These are phyloP conservation scores for Podiceps cristatus DNA, from an alignment of 2,113 vertebrate genomes.

Conservation along the genomic window DNA sequence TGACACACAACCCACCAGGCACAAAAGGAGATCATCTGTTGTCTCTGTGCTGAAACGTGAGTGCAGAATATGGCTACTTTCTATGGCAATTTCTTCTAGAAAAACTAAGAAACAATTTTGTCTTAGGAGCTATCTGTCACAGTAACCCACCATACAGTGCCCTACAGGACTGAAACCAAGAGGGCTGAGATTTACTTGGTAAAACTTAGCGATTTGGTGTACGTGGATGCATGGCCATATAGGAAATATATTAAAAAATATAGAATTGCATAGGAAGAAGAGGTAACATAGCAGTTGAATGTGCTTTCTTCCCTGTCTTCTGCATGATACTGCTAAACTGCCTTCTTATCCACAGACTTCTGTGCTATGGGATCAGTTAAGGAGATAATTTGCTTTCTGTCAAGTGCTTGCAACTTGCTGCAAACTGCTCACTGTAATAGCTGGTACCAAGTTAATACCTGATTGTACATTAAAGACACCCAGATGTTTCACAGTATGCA, in stretches of 20 bases:
- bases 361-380: neutral
- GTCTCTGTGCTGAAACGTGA: fast-evolving
- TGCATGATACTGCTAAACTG: neutral
- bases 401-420: neutral
- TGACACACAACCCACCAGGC: neutral
- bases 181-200: neutral
- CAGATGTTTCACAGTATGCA: conserved; percentile 7
- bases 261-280: neutral
- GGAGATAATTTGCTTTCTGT: neutral
- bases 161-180: neutral
- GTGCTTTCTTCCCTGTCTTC: neutral
- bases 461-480: neutral
- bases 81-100: neutral
- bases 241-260: neutral
- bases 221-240: fast-evolving
- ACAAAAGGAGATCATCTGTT: neutral
- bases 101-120: neutral
- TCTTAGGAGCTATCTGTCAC: neutral
- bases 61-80: neutral
- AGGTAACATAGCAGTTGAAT: neutral
- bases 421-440: neutral
- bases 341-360: neutral
- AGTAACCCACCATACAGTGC: neutral
- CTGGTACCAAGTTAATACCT: neutral
- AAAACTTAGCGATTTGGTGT: neutral